phyloP scores from a whole-genome alignment of 2,888 invertebrate species.

The Rugalucina vietnamica region DNA sequence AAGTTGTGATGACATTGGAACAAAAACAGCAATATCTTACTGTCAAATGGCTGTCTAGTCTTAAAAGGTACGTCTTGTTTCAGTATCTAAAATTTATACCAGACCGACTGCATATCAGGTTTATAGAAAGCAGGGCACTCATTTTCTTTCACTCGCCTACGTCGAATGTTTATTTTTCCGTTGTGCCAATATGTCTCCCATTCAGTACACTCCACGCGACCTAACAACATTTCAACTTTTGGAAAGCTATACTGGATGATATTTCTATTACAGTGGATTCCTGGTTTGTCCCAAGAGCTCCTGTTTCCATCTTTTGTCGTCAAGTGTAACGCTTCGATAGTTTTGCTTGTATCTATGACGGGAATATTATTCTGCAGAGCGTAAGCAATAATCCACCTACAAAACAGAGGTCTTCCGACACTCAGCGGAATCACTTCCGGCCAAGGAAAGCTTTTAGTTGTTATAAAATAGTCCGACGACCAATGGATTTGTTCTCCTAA shows the following conservation, averaged over 20 bases:
- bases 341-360: background rate
- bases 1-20: no score
- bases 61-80: no score
- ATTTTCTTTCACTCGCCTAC: background rate
- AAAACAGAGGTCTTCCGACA: slow-evolving; percentile 23
- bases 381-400: slow-evolving; percentile 20
- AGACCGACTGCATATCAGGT: slow-evolving; percentile 13
- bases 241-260: slow-evolving; percentile 10
- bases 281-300: slow-evolving; percentile 17
- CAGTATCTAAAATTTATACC: slow-evolving; percentile 9
- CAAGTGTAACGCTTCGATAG: slow-evolving; percentile 14
- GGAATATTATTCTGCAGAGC: slow-evolving; percentile 4
- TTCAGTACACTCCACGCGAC: slow-evolving; percentile 4
- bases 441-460: slow-evolving; percentile 9
- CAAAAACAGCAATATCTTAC: no score
- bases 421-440: slow-evolving; percentile 25
- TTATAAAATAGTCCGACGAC: slow-evolving; percentile 22
- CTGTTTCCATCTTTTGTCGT: slow-evolving; percentile 13
- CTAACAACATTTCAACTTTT: slow-evolving; percentile 11
- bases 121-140: slow-evolving; percentile 3
- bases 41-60: no score
- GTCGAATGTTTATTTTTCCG: background rate
- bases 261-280: slow-evolving; percentile 7
- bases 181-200: background rate
- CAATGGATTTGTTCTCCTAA: slow-evolving; percentile 18